phyloP scores from a whole-genome alignment of 2,113 vertebrate genomes.

The human (Homo sapiens) region GRCh38 chr12:56238001-56238500 shows the following conservation, averaged over 20 bases:
- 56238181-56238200: conserved; percentile 80
- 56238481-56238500: conserved; percentile 78
- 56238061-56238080: conserved; percentile 67
- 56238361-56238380: conserved; percentile 65
- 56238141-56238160: conserved; percentile 61
- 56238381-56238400: conserved; percentile 75
- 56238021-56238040: conserved; percentile 70
- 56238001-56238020: conserved; percentile 48
- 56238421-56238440: conserved; percentile 79
- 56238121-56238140: conserved; percentile 76
- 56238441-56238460: conserved; percentile 75
- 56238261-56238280: conserved; percentile 65
- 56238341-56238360: conserved; percentile 81
- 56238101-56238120: conserved; percentile 66
- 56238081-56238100: conserved; percentile 73
- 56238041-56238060: conserved; percentile 74
- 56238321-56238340: conserved; percentile 78
- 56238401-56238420: conserved; percentile 75
- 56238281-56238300: conserved; percentile 59
- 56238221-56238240: conserved; percentile 82
- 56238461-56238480: conserved; percentile 70
- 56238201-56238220: conserved; percentile 81
- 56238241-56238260: conserved; percentile 80
- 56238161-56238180: conserved; percentile 33
- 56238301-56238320: conserved; percentile 65